These are phyloP conservation scores for Chionodraco myersi DNA, from an alignment of 2,113 vertebrate genomes.

Conservation along the genomic window DNA sequence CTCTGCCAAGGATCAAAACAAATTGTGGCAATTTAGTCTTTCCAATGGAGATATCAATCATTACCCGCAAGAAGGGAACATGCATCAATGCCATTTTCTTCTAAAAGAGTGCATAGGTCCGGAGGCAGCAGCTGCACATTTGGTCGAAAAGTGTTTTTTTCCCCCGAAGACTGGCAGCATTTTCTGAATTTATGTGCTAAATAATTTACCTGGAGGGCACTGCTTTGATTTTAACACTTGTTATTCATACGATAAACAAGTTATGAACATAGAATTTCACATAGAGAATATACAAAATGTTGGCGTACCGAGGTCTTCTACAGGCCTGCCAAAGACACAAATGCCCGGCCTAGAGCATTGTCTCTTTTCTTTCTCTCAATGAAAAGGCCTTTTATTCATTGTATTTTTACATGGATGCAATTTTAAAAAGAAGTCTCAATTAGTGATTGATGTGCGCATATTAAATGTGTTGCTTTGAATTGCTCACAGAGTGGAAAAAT, in stretches of 20 bases:
- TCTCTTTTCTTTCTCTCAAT: neutral
- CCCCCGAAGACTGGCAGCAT: neutral
- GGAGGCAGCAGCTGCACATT: conserved; percentile 59
- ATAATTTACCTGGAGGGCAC: conserved; percentile 16
- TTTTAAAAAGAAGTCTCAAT: conserved; percentile 7
- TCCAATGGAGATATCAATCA: conserved; percentile 80
- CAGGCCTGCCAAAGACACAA: conserved; percentile 11
- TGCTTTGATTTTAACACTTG: conserved; percentile 26
- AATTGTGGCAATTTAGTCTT: conserved; percentile 85
- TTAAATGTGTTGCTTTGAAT: neutral
- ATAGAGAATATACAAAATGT: neutral
- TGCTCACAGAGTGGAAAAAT: neutral
- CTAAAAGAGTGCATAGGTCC: conserved; percentile 54
- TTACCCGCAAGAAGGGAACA: conserved; percentile 54
- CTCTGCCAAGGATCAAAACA: conserved; percentile 82
- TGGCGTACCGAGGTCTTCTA: conserved; percentile 15
- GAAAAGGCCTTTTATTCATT: neutral
- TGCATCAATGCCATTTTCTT: conserved; percentile 77
- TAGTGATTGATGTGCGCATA: neutral
- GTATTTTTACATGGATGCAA: neutral
- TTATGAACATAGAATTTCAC: conserved; percentile 4
- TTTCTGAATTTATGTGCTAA: conserved; percentile 26
- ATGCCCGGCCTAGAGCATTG: neutral
- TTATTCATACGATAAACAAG: conserved; percentile 18
- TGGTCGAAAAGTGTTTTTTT: conserved; percentile 13